These are phyloP conservation scores for Channa maculata DNA, from an alignment of 2,113 vertebrate species.

Conservation along the genomic window DNA sequence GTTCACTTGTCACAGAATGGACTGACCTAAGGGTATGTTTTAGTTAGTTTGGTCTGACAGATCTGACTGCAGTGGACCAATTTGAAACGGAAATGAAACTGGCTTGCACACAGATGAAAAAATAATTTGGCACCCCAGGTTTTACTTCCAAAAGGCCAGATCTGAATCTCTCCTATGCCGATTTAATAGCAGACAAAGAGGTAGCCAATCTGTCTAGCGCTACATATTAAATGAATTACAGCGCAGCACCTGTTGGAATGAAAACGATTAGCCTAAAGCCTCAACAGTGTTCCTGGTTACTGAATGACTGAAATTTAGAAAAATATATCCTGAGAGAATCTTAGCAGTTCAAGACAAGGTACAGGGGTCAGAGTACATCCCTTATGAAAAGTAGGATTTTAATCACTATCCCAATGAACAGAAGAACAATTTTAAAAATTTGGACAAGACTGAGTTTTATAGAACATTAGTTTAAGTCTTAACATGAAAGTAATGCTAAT, in stretches of 20 bases:
- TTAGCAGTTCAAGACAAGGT: too few species aligned
- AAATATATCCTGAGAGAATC: background rate
- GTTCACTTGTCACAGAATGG: slow-evolving; percentile 11
- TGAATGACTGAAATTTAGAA: background rate
- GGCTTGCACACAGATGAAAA: slow-evolving; percentile 20
- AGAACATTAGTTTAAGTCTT: too few species aligned
- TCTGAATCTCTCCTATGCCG: slow-evolving; percentile 14
- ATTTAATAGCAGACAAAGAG: slow-evolving; percentile 30
- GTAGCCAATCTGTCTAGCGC: background rate
- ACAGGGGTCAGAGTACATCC: too few species aligned
- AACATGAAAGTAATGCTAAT: too few species aligned
- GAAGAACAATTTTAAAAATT: too few species aligned
- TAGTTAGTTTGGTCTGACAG: background rate
- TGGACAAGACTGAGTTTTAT: too few species aligned
- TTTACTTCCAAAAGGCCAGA: slow-evolving; percentile 34
- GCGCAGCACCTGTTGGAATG: slow-evolving; percentile 1
- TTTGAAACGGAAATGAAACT: slow-evolving; percentile 27
- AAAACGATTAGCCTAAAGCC: background rate
- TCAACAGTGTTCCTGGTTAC: background rate
- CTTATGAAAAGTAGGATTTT: too few species aligned
- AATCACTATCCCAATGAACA: too few species aligned
- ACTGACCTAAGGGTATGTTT: slow-evolving; percentile 13
- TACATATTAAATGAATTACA: background rate
- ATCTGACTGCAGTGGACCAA: background rate
- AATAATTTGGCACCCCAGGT: background rate